These are phyloP conservation scores for Gastracanthus pulcherrimus DNA, from an alignment of 2,888 invertebrate species.

Conservation along the genomic window DNA sequence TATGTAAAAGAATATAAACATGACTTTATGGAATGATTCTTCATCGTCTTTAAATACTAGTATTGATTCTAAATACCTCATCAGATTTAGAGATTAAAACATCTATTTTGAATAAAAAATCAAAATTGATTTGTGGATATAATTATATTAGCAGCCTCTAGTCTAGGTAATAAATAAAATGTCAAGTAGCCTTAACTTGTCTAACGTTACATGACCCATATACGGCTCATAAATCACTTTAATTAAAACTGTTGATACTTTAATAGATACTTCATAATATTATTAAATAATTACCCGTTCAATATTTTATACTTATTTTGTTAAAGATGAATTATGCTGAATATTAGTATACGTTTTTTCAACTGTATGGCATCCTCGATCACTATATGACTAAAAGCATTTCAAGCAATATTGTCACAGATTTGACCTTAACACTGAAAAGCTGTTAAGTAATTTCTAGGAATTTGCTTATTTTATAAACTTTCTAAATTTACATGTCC, in stretches of 20 bases:
- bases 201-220: slow-evolving; percentile 6
- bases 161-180: slow-evolving; percentile 5
- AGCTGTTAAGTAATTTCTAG: neutral
- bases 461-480: slow-evolving; percentile 19
- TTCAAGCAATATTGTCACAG: neutral
- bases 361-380: neutral
- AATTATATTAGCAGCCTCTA: neutral
- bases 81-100: neutral
- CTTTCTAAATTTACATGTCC: neutral
- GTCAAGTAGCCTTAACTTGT: slow-evolving; percentile 16
- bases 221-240: slow-evolving; percentile 10
- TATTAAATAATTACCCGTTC: slow-evolving; percentile 5
- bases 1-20: no score
- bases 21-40: no score
- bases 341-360: neutral
- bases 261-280: slow-evolving; percentile 6
- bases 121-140: neutral
- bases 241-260: slow-evolving; percentile 28
- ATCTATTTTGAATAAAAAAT: neutral
- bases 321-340: neutral
- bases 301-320: neutral
- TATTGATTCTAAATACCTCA: neutral
- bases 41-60: neutral
- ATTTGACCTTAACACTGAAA: neutral
- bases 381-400: neutral